phyloP scores from a whole-genome alignment of 2,113 vertebrate genomes.

The Morone saxatilis region DNA sequence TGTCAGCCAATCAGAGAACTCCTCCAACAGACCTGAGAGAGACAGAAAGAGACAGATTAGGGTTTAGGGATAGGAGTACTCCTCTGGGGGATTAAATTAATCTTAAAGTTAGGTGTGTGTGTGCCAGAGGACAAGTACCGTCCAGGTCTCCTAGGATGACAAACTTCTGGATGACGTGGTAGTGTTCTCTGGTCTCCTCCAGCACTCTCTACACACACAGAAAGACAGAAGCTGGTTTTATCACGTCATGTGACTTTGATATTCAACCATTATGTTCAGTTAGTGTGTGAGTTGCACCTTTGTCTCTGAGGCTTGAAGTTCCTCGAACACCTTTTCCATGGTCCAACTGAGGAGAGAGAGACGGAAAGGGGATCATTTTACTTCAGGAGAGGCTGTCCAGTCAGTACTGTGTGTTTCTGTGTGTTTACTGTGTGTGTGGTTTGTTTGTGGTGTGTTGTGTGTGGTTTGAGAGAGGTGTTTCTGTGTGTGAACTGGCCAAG shows the following conservation, averaged over 20 bases:
- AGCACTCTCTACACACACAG: conserved; percentile 88
- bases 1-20: conserved; percentile 93
- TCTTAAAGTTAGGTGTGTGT: no score
- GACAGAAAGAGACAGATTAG: neutral
- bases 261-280: neutral
- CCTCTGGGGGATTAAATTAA: no score
- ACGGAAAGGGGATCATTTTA: no score
- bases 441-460: no score
- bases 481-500: no score
- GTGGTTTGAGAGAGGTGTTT: no score
- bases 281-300: conserved; percentile 79
- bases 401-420: no score
- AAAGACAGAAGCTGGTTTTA: neutral
- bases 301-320: conserved; percentile 95
- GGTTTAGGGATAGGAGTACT: neutral
- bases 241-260: neutral
- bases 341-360: conserved; percentile 88
- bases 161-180: conserved; percentile 96
- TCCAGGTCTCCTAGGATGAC: conserved; percentile 95
- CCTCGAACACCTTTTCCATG: conserved; percentile 96
- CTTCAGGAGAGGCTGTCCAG: no score
- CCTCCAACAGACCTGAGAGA: conserved; percentile 90
- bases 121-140: conserved; percentile 76
- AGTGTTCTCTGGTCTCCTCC: conserved; percentile 95
- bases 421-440: no score